phyloP scores from a whole-genome alignment of 2,888 invertebrate genomes.

The Schizaphis graminum region DNA sequence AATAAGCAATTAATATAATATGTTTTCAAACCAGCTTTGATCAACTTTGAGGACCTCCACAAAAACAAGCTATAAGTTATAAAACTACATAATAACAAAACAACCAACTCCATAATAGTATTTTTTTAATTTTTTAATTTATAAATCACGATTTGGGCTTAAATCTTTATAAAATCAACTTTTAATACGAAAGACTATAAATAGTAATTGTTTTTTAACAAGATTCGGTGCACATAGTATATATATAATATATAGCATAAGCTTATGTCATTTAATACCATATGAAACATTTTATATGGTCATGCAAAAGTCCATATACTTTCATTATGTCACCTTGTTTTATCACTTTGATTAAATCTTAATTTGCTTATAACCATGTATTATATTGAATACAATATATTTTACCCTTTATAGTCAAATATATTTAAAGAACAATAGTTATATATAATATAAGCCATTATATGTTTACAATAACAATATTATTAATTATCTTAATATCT shows the following conservation, averaged over 20 bases:
- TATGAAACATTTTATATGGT: slow-evolving; percentile 22
- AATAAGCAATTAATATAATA: not conserved
- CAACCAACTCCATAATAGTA: not conserved
- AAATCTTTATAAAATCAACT: not conserved
- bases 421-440: not conserved
- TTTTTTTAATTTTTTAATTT: not conserved
- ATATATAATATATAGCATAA: not conserved
- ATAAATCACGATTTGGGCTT: not conserved
- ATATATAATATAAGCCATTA: not conserved
- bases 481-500: not conserved
- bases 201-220: not conserved
- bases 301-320: not conserved
- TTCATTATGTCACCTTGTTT: not conserved
- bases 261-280: not conserved
- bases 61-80: not conserved
- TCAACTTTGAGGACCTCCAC: not conserved
- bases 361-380: not conserved
- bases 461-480: not conserved
- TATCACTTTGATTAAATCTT: not conserved
- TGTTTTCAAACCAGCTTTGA: not conserved
- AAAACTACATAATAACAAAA: not conserved
- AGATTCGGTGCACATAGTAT: not conserved
- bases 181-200: slow-evolving; percentile 1
- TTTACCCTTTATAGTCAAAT: not conserved
- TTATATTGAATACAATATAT: not conserved